A percentile compares a stretch with the other conserved stretches of the same genome.
Evolutionary conservation across 2,888 invertebrate genomes (phyloP).

Genomic region (Apodemia duryi): DNA sequence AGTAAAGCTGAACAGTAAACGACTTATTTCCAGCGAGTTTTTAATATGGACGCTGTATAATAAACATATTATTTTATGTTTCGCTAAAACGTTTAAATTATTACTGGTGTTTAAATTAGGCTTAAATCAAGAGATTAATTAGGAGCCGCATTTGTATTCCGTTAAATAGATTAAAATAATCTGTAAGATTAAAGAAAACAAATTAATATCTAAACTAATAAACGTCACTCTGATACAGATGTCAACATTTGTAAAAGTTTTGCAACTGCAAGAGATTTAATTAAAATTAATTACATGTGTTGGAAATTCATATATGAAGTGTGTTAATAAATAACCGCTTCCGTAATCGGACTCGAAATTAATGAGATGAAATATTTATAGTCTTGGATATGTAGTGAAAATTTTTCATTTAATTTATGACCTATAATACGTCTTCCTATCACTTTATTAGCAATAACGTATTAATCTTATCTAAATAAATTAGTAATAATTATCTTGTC

Average conservation of each 20-base stretch:
- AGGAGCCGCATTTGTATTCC: background rate
- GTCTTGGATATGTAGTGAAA: background rate
- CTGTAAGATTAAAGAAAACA: background rate
- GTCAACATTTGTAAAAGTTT: conserved; percentile 10
- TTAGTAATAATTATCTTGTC: background rate
- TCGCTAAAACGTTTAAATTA: conserved; percentile 29
- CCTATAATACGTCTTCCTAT: background rate
- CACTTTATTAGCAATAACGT: background rate
- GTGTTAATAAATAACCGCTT: conserved; percentile 1
- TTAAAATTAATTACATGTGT: conserved; percentile 2
- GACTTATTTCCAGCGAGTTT: conserved; percentile 37
- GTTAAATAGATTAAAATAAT: background rate
- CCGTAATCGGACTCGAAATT: conserved; percentile 7
- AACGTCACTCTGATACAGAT: conserved; percentile 5
- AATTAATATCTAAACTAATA: background rate
- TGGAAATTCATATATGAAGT: background rate
- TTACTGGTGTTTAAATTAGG: background rate
- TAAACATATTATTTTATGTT: conserved; percentile 39
- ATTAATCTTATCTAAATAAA: background rate
- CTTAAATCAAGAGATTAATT: background rate
- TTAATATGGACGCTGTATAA: conserved; percentile 38
- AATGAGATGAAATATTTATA: conserved; percentile 6
- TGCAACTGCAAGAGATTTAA: conserved; percentile 1
- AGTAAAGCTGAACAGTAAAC: conserved; percentile 49
- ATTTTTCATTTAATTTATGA: background rate